Base-by-base conservation (phyloP, 2,113 vertebrate species). In the Aspidoscelis tigris region DNA sequence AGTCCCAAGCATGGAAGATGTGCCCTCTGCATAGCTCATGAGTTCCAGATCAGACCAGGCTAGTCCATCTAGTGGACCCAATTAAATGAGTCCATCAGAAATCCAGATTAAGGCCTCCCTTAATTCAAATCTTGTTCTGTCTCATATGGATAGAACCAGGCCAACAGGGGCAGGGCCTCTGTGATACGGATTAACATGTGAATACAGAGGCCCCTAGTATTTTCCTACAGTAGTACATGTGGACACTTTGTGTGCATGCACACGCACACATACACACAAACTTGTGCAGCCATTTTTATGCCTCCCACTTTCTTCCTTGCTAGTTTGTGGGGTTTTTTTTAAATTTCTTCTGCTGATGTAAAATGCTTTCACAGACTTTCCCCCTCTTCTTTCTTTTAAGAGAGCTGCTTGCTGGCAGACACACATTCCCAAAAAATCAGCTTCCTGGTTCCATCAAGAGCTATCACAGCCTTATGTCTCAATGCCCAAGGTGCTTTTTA, bases 391-490 rank as follows among this genome's bases (percentile, higher is more conserved):
- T 55, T 89, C 80, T 61, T 44, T 89, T 53, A 74, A 86, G 85
- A 39, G 72, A 65, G 68, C 24, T 84, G 82, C 74, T 81, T 83
- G 73, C 79, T 88, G 83, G 85, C 53, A 88, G 85, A 75, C 12
- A 10, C 3, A 0, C 39, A 66, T 39, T 87, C 79, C 81, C 68
- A 90, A 92, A 89, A 81, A 1, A 0, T 53, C 70, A 74, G 9
- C 88, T 91, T 61, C 73, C 91, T 83, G 73, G 84, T 93, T 93
- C 84, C 82, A 88, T 88, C 87, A 88, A 86, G 81, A 91, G 85
- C 83, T 88, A 93, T 89, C 92, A 92, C 86, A 92, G 87, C 87
- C 89, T 87, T 84, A 85, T 83, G 43, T 91, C 90, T 76, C 88
- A 87, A 73, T 66, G 84, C 82, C 86, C 89, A 92, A 61, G 69